A percentile compares a stretch with the other conserved stretches of the same genome.
Evolutionary conservation across 2,797 vertebrate species (phyloP).

Genomic region (Gobio occitaniae): DNA sequence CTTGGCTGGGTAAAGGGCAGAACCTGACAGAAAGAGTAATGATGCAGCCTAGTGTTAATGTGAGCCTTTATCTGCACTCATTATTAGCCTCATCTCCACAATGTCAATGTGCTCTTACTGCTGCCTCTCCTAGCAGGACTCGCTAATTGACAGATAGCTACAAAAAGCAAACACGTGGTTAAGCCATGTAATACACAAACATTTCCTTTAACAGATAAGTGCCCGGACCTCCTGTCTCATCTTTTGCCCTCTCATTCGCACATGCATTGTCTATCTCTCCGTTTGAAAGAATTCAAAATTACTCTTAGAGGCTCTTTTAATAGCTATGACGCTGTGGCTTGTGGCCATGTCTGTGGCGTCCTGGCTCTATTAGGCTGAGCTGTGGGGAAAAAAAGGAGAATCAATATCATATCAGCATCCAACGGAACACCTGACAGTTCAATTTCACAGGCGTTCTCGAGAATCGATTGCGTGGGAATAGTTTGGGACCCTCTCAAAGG

Average conservation of each 20-base stretch:
- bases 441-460: conserved; percentile 80
- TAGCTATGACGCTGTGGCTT: conserved; percentile 28
- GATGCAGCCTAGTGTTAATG: conserved; percentile 30
- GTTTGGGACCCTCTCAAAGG: conserved; percentile 75
- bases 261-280: conserved; percentile 31
- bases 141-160: conserved; percentile 48
- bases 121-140: conserved; percentile 9
- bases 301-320: conserved; percentile 49
- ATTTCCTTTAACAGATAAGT: conserved; percentile 40
- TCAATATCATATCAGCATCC: conserved; percentile 86
- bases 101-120: conserved; percentile 45
- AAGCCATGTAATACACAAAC: conserved; percentile 42
- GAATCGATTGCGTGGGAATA: conserved; percentile 83
- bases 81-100: conserved; percentile 45
- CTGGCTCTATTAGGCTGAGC: conserved; percentile 38
- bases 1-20: conserved; percentile 21
- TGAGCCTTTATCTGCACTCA: conserved; percentile 45
- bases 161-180: conserved; percentile 52
- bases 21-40: conserved; percentile 47
- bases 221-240: not conserved
- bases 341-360: conserved; percentile 3
- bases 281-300: conserved; percentile 48
- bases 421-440: conserved; percentile 84
- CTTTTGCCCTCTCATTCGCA: conserved; percentile 20
- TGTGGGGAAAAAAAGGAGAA: conserved; percentile 69